Evolutionary conservation across 2,888 invertebrate species (phyloP), one percentile per base, ranked within the genome.

Genomic region (Xiphydria camelus): DNA sequence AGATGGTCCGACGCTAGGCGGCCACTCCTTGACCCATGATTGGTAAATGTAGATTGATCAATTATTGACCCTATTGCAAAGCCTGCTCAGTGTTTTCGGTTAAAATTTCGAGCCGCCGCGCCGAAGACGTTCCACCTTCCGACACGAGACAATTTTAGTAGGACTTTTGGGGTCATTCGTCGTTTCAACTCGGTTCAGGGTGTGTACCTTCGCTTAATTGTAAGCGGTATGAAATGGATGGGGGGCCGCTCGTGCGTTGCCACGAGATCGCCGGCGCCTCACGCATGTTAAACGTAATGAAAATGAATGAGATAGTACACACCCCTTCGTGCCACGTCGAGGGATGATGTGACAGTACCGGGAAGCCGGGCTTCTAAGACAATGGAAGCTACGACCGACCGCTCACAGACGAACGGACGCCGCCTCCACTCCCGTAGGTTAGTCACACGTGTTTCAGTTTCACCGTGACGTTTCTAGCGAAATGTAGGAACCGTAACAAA

Each of bases 281-380:
- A 29, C 29, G 29, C 29, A 29, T 29, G 29, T 29, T 29, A 15
- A 29, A 23, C 31, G 26, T 53, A 59, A 62, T 59, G 63, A 51
- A 61, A 61, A 64, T 57, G 51, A 62, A 64, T 61, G 62, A 63
- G 64, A 59, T 44, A 40, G 54, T 44, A 41, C 50, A 53, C 51
- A 53, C 52, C 53, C 50, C 42, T 52, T 47, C 45, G 22, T 34
- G 33, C 35, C 33, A 26, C 34, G 42, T 40, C 47, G 37, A 54
- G 55, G 52, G 58, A 56, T 51, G 59, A 45, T 32, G 34, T 37
- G 40, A 45, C 45, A 41, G 21, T 45, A 45, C 47, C 10, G 41
- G 26, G 49, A 51, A 49, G 14, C 15, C 26, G 39, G 7, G 17
- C n/a, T 29, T 12, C 38, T 38, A 37, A 44, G 38, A 44, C 43